Base-by-base conservation (phyloP, 2,113 vertebrate genomes). In the Serranochromis macrocephalus region DNA sequence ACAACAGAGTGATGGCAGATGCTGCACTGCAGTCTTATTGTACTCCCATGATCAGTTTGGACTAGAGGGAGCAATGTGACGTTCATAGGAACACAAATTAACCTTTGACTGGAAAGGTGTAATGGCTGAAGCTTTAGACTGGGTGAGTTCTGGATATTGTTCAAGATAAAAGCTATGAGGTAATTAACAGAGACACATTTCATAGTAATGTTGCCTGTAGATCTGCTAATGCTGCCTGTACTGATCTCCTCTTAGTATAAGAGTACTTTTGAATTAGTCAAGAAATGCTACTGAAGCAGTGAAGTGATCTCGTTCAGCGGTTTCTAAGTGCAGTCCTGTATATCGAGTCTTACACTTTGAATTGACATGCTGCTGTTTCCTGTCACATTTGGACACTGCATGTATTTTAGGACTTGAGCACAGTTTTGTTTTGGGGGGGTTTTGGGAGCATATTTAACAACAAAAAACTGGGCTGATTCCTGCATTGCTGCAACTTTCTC, bases 331-430 rank as follows among this genome's bases (percentile, higher is more conserved):
- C 26, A 31, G 45, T 51, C 45, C 16, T 51, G 17, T 78, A 33
- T n/a, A 51, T 51, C 2, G 2, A 51, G 10, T 75, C 16, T 51
- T 19, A 17, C n/a, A 42, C n/a, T 55, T 38, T 81, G 13, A 81
- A 38, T 17, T 54, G 78, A 55, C 49, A 49, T n/a, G 16, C 45
- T 78, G 73, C 45, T n/a, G 17, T 51, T 78, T 31, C 7, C 26
- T 78, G 38, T 92, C 81, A 86, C 84, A 80, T 85, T 81, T 82
- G 21, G 58, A 75, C 88, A 91, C 88, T 94, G 94, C 94, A 94
- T 94, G 94, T 21, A 88, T 82, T 55, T 87, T 84, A 47, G 85
- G 42, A 80, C 71, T 85, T 11, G 4, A 49, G 19, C 75, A 84
- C 87, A 42, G 21, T 36, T 26, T 33, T 24, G 5, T 53, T 53